Base-by-base conservation (phyloP, 64 coral and sea anemone species). In the Anthopleura sola region DNA sequence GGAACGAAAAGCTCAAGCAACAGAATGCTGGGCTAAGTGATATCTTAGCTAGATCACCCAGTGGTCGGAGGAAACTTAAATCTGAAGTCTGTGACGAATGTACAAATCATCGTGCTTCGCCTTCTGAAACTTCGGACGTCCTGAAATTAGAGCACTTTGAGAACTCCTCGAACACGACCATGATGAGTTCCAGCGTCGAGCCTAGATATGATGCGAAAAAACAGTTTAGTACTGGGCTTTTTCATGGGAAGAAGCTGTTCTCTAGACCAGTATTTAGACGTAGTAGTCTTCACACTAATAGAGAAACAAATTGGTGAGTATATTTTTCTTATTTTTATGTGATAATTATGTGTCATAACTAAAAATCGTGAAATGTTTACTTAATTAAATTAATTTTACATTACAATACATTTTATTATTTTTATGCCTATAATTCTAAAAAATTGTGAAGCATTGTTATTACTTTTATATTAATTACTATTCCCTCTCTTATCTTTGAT, bases 1-100 rank as follows among this genome's bases (percentile, higher is more conserved):
- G 89, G 39, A 86, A 82, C 56, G 89, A 85, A 49, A 91, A 91
- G 58, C 57, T 49, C 7, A 51, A 34, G 12, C 75, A 84, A 71
- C 89, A 81, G 49, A 84, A 91, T 5, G 28, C 82, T 60, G 82
- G 54, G 29, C 32, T 85, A 36, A 85, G 6, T 39, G 88, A 90
- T 16, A 29, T 90, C 11, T 49, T 84, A 29, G 37, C n/a, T 75
- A 31, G 34, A 32, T 33, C 66, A 71, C 3, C 19, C 13, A 62
- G 13, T 26, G 24, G 24, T 62, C 58, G 58, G 16, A 62, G 58
- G 3, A 71, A 32, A 71, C 11, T 13, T 17, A 71, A 71, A 32
- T 12, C 66, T 32, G 29, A 71, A 32, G 3, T 34, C 28, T 71
- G 66, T 34, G 29, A 71, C 2, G 24, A 71, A 32, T 71, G 66